These are phyloP conservation scores for Alectoris magna DNA, from an alignment of 2,797 vertebrate genomes.

Conservation along the genomic window DNA sequence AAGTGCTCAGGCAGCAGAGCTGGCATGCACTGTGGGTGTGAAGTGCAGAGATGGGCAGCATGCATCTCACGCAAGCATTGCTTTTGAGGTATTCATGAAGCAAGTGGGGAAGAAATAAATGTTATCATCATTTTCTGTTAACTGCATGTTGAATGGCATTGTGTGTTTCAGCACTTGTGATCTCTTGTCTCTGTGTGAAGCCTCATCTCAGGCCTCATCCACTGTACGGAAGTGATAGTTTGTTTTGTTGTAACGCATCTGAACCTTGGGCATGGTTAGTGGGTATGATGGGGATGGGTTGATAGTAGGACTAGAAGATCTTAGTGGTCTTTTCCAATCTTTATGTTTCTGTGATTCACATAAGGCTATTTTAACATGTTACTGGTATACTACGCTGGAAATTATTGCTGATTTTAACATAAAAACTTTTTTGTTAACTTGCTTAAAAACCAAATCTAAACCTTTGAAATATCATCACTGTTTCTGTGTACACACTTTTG, in stretches of 20 bases:
- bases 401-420: background rate
- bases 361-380: background rate
- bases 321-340: no score
- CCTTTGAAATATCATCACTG: background rate
- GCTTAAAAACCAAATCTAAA: background rate
- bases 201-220: no score
- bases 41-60: background rate
- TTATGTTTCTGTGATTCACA: background rate
- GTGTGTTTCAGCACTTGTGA: accelerated
- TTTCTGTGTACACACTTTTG: background rate
- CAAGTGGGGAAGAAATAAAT: background rate
- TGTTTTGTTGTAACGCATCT: background rate
- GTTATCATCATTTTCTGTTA: background rate
- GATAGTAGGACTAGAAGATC: no score
- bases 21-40: background rate
- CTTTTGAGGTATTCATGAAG: background rate
- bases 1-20: constrained; percentile 8
- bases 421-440: background rate
- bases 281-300: no score
- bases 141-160: background rate
- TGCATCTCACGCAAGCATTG: background rate
- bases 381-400: background rate
- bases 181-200: background rate
- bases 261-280: background rate
- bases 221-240: no score